Evolutionary conservation across 2,888 invertebrate genomes (phyloP).

Genomic region (Agonum fuliginosum): DNA sequence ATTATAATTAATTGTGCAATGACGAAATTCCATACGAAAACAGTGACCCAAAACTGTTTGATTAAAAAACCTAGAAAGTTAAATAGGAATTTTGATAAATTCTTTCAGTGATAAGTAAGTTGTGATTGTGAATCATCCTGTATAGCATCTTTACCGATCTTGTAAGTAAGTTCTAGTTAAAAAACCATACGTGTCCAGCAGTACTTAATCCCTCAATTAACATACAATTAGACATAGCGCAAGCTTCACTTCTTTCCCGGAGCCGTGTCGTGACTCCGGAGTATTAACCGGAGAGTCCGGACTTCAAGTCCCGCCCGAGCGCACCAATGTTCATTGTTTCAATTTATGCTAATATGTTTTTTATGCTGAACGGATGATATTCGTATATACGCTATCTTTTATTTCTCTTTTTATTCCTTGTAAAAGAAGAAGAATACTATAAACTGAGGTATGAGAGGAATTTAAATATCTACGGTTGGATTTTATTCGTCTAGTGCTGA

Average conservation of each 20-base stretch:
- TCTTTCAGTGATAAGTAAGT: too few species aligned
- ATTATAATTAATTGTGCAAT: too few species aligned
- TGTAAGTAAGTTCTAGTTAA: too few species aligned
- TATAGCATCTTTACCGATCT: too few species aligned
- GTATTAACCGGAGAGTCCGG: slow-evolving; percentile 12
- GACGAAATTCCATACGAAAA: too few species aligned
- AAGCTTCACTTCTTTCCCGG: slow-evolving; percentile 51
- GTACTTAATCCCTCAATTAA: slow-evolving; percentile 35
- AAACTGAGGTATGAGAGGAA: slow-evolving; percentile 12
- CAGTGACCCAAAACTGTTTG: too few species aligned
- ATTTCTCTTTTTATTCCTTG: background rate
- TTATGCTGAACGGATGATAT: slow-evolving; percentile 16
- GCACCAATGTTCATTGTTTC: slow-evolving; percentile 19
- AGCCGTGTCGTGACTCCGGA: slow-evolving; percentile 21
- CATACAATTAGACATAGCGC: slow-evolving; percentile 45
- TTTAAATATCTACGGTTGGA: slow-evolving; percentile 10
- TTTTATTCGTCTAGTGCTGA: slow-evolving; percentile 13
- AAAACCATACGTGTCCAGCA: background rate
- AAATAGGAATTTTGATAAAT: too few species aligned
- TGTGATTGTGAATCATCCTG: too few species aligned
- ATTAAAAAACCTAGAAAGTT: too few species aligned
- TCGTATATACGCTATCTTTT: slow-evolving; percentile 7
- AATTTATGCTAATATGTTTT: slow-evolving; percentile 38
- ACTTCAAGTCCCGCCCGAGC: background rate
- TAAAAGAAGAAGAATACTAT: background rate